A percentile compares a stretch with the other conserved stretches of the same genome.
Evolutionary conservation across 2,888 invertebrate genomes (phyloP).

Genomic region (Glomeris marginata): DNA sequence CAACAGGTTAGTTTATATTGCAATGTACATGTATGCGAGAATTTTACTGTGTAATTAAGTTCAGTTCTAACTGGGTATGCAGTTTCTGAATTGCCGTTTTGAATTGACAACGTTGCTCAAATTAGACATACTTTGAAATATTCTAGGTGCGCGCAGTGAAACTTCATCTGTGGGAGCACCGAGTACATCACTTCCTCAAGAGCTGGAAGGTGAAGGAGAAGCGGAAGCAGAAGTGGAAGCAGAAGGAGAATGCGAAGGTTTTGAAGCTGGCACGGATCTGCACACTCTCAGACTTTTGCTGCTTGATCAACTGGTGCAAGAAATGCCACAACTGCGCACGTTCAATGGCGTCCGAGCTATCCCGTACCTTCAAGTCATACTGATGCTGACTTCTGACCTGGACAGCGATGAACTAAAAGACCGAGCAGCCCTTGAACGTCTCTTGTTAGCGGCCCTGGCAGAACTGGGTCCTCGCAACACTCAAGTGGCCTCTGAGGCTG

Average conservation of each 20-base stretch:
- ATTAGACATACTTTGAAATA: too few relatives aligned
- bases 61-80: too few relatives aligned
- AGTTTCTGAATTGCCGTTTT: neutral
- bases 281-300: slow-evolving; percentile 54
- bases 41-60: too few relatives aligned
- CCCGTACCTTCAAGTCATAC: slow-evolving; percentile 79
- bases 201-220: slow-evolving; percentile 25
- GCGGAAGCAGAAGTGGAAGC: slow-evolving; percentile 30
- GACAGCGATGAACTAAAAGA: slow-evolving; percentile 72
- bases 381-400: slow-evolving; percentile 77
- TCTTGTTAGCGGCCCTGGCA: slow-evolving; percentile 52
- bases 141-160: slow-evolving; percentile 39
- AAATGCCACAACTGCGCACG: slow-evolving; percentile 55
- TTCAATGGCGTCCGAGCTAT: slow-evolving; percentile 73
- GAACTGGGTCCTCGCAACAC: slow-evolving; percentile 31
- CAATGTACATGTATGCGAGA: too few relatives aligned
- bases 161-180: slow-evolving; percentile 39
- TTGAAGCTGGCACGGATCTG: slow-evolving; percentile 28
- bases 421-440: slow-evolving; percentile 54
- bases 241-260: slow-evolving; percentile 9
- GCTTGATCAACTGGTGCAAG: slow-evolving; percentile 57
- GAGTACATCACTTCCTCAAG: slow-evolving; percentile 24
- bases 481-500: slow-evolving; percentile 36
- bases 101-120: neutral
- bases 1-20: slow-evolving; percentile 13